Percentiles rank a stretch among this genome's conserved stretches.
Evolutionary conservation across 2,797 vertebrate genomes (phyloP).

Genomic region (Ataeniobius toweri): DNA sequence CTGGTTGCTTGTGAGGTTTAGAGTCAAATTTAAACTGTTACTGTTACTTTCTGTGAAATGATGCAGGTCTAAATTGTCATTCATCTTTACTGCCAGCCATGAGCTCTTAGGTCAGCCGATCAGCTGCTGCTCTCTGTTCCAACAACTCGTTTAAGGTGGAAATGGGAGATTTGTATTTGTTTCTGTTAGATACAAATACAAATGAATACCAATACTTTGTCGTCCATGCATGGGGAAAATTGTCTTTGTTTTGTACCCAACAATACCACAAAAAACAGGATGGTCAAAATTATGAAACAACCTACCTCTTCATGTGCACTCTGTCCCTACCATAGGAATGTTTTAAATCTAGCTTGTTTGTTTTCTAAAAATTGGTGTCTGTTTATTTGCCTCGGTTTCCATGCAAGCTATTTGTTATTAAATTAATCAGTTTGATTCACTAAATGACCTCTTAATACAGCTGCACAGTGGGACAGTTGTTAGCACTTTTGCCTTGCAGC

Average conservation of each 20-base stretch:
- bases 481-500: not conserved
- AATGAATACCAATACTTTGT: not conserved
- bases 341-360: too few relatives aligned
- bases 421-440: not conserved
- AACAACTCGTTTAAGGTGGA: not conserved
- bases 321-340: not conserved
- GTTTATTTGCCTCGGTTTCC: too few relatives aligned
- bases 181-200: not conserved
- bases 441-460: not conserved
- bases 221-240: not conserved
- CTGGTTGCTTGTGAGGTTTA: not conserved
- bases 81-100: not conserved
- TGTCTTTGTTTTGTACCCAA: not conserved
- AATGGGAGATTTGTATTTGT: not conserved
- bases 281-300: not conserved
- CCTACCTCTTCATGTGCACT: not conserved
- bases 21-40: not conserved
- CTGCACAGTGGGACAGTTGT: not conserved
- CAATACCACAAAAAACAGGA: not conserved
- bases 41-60: not conserved
- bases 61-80: not conserved
- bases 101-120: not conserved
- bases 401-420: not conserved
- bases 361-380: too few relatives aligned
- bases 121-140: not conserved